phyloP scores from a whole-genome alignment of 2,113 vertebrate genomes.

The Proterorhinus semilunaris region DNA sequence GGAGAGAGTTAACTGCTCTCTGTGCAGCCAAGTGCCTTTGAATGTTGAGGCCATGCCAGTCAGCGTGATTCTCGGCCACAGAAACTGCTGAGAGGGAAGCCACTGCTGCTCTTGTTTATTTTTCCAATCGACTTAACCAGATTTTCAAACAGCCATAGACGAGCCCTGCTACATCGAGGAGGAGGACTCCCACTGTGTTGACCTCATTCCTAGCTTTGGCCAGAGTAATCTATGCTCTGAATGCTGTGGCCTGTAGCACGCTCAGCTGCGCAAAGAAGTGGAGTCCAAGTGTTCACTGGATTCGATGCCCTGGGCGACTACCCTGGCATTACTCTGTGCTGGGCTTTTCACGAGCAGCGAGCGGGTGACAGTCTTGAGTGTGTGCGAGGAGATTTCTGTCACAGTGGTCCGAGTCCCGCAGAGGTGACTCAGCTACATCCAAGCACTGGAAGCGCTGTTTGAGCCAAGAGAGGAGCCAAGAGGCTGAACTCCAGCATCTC shows the following conservation, averaged over 20 bases:
- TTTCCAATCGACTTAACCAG: slow-evolving; percentile 52
- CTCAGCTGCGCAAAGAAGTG: slow-evolving; percentile 49
- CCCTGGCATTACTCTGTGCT: slow-evolving; percentile 39
- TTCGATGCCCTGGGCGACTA: slow-evolving; percentile 42
- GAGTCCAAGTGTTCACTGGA: slow-evolving; percentile 45
- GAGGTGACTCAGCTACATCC: slow-evolving; percentile 52
- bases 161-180: slow-evolving; percentile 46
- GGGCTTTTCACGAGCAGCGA: slow-evolving; percentile 36
- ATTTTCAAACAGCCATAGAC: slow-evolving; percentile 50
- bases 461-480: slow-evolving; percentile 14
- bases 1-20: slow-evolving; percentile 25
- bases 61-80: slow-evolving; percentile 30
- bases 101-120: slow-evolving; percentile 43
- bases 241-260: slow-evolving; percentile 38
- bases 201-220: slow-evolving; percentile 66
- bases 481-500: slow-evolving; percentile 3
- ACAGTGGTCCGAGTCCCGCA: slow-evolving; percentile 29
- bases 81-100: slow-evolving; percentile 35
- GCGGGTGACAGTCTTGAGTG: slow-evolving; percentile 32
- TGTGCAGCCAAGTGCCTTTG: slow-evolving; percentile 27
- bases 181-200: slow-evolving; percentile 62
- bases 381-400: slow-evolving; percentile 26
- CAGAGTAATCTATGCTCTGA: slow-evolving; percentile 67
- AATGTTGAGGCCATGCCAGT: slow-evolving; percentile 34
- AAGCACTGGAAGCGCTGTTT: neutral